These are phyloP conservation scores for Crotophaga sulcirostris DNA, from an alignment of 2,113 vertebrate genomes.

Conservation along the genomic window DNA sequence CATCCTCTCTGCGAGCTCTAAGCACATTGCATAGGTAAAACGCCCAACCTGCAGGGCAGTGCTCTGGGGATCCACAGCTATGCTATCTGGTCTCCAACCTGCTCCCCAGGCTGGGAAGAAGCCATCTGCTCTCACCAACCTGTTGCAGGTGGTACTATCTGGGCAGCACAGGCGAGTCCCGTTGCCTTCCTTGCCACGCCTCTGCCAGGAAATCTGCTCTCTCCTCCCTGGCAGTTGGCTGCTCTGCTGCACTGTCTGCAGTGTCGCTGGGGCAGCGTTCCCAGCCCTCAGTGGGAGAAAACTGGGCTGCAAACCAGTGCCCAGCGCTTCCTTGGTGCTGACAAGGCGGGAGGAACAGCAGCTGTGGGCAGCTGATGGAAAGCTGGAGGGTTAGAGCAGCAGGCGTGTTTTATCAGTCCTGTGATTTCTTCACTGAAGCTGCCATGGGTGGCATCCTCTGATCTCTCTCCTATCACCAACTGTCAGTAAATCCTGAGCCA, in stretches of 20 bases:
- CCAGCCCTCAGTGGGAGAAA: neutral
- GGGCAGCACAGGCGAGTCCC: rapidly evolving
- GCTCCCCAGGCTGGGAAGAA: neutral
- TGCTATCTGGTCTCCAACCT: neutral
- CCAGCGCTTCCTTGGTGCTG: neutral
- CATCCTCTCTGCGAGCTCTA: rapidly evolving
- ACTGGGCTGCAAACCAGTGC: neutral
- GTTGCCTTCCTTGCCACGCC: neutral
- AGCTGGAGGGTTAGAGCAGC: neutral
- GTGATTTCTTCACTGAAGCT: neutral
- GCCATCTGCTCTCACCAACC: neutral
- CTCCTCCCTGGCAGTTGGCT: neutral
- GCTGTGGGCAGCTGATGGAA: neutral
- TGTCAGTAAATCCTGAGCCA: neutral
- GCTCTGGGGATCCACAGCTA: rapidly evolving
- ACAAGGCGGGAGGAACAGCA: neutral
- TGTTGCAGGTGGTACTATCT: neutral
- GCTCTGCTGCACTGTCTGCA: neutral
- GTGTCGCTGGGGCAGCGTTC: neutral
- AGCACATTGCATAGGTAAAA: rapidly evolving
- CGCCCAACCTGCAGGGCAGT: rapidly evolving
- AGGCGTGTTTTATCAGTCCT: neutral
- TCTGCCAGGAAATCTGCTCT: neutral
- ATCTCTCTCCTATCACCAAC: neutral
- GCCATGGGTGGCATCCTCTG: neutral